Conservation (phyloP, 2,113 vertebrate genomes). For the Abramis brama region DNA sequence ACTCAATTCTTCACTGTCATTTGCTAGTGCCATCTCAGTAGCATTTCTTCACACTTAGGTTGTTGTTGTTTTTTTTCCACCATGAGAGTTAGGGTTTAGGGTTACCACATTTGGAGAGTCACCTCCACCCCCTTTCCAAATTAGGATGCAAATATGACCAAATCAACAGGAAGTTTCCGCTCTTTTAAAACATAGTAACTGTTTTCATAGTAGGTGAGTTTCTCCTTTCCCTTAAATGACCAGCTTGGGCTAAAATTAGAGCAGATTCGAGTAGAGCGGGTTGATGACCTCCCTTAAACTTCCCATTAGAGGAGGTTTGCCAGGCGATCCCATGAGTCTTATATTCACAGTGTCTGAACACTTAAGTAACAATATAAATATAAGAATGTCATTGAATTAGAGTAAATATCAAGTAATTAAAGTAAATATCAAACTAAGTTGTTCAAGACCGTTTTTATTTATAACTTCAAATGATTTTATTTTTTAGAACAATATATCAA, state of each 20-base stretch:
- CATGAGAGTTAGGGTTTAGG: neutral
- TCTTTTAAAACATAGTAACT: neutral
- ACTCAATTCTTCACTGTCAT: neutral
- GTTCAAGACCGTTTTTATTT: neutral
- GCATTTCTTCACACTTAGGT: conserved; percentile 6
- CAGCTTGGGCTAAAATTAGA: conserved; percentile 35
- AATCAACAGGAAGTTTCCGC: conserved; percentile 4
- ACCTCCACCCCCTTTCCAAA: neutral
- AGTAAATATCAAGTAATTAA: too few relatives aligned
- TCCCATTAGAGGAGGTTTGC: neutral
- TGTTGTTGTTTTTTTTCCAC: neutral
- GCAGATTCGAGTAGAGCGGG: neutral
- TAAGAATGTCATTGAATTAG: neutral
- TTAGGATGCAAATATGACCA: neutral
- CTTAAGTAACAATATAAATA: neutral
- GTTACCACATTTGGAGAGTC: neutral
- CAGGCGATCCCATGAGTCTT: neutral
- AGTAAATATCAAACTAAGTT: neutral
- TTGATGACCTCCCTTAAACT: conserved; percentile 1
- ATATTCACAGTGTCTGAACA: neutral
- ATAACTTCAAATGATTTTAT: neutral
- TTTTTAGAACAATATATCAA: too few relatives aligned
- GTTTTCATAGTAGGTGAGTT: conserved; percentile 18
- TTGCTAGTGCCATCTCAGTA: neutral
- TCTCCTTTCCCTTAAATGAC: conserved; percentile 13